Base-by-base conservation (phyloP, 2,113 vertebrate species). In the Anser cygnoides region DNA sequence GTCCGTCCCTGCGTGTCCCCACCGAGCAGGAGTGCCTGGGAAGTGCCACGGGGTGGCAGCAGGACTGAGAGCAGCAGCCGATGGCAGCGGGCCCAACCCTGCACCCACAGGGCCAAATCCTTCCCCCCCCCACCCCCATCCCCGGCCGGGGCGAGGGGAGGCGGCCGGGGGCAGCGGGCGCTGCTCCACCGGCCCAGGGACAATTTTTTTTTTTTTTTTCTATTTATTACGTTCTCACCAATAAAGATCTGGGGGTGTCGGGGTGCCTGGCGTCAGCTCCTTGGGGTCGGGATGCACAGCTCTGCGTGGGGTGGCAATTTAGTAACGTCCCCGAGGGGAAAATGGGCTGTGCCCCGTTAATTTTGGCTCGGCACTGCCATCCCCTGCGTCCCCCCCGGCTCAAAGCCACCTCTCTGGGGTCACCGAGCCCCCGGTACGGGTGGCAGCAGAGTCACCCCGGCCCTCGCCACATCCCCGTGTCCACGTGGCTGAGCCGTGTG, bases 1-100 rank as follows among this genome's bases (percentile, higher is more conserved):
- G 10, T 37, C 54, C 4, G 77, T 84, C 78, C 83, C 59, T 4
- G 66, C 28, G 10, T 2, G 94, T 62, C 59, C 79, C 75, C 59
- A 3, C 5, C 12, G 1, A 44, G 57, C 4, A 22, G 84, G 88
- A 91, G 33, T 93, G 93, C 13, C 88, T 1, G 91, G 3, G n/a
- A 33, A 33, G 63, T 14, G 88, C 95, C 95, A 92, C 95, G 63
- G 58, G 95, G 95, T 68, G 93, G 95, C 95, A 96, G 95, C 95
- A 96, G 93, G 91, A 43, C 93, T 16, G 90, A 96, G 72, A 86
- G 84, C 84, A 52, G 12, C 74, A 10, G 52, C 39, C 37, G 21
- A 29, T 41, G 31, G 52, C 87, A 5, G 59, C 58, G 3, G 16
- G 65, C 39, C 74, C 77, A 3, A 0, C 5, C 52, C 82, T 4